Conservation (phyloP, 2,888 invertebrate genomes). For the Synergus japonicus region DNA sequence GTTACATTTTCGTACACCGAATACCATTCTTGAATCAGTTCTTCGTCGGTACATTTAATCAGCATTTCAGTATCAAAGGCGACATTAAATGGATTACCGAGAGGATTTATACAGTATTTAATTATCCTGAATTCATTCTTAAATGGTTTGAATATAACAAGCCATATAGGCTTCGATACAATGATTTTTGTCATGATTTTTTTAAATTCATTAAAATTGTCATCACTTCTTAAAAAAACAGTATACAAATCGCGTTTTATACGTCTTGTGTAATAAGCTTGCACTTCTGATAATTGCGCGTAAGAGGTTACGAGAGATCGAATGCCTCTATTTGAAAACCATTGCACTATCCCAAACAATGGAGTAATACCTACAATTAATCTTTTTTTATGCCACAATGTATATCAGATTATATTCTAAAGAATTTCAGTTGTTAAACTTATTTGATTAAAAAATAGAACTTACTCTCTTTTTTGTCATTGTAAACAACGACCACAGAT, state of each 20-base stretch:
- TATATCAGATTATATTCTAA: background rate
- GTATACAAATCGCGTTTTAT: background rate
- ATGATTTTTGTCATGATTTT: conserved; percentile 44
- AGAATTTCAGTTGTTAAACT: background rate
- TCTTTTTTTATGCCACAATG: background rate
- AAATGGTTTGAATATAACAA: conserved; percentile 60
- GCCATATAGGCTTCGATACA: conserved; percentile 62
- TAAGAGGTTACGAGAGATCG: background rate
- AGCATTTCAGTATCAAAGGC: conserved; percentile 61
- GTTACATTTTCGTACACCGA: conserved; percentile 49
- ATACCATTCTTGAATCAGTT: conserved; percentile 61
- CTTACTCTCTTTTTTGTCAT: conserved; percentile 1
- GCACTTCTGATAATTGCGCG: background rate
- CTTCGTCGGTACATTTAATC: conserved; percentile 55
- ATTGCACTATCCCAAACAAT: background rate
- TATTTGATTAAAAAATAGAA: background rate
- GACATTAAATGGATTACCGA: conserved; percentile 56
- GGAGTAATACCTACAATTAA: background rate
- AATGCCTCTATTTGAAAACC: conserved; percentile 18
- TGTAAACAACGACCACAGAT: conserved; percentile 18
- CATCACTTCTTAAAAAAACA: conserved; percentile 19
- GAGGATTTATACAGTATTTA: conserved; percentile 47
- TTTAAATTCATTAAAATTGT: conserved; percentile 50
- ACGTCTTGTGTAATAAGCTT: background rate
- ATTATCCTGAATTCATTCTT: conserved; percentile 34